Base-by-base conservation (phyloP, 2,888 invertebrate genomes). In the Rhogogaster chlorosoma region DNA sequence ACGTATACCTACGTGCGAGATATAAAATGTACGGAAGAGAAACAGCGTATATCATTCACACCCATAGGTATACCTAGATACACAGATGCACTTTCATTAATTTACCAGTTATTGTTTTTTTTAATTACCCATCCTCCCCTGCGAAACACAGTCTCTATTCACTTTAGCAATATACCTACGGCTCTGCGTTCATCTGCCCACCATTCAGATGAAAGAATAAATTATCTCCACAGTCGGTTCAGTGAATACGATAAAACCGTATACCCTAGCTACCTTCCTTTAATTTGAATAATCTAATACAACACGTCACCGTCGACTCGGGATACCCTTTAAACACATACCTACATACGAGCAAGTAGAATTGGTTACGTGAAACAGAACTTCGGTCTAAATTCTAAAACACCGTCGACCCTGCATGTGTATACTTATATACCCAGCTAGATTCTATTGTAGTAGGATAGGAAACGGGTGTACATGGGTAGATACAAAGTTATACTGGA, bases 231-330 rank as follows among this genome's bases (percentile, higher is more conserved):
- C 6, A n/a, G 9, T 18, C n/a, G 15, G 45, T n/a, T 22, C n/a
- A 42, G 0, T 38, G 80, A 38, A 80, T n/a, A 6, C 12, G 36
- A 38, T 61, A 57, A 22, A 36, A 22, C 36, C 22, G 36, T 61
- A 36, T n/a, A n/a, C n/a, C 18, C 49, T 49, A 49, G 18, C 18
- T 18, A 18, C 45, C 45, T 57, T n/a, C 22, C 57, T 80, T 80
- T 36, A 29, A 80, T 80, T 80, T 61, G 38, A 80, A 80, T 80
- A 80, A 80, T 80, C 61, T 61, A 61, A 61, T 80, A 80, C 45
- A 61, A 36, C 61, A 61, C 61, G n/a, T 45, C 29, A 49, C 4
- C 45, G 45, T 77, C 36, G 61, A 36, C 53, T 6, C 53, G 53
- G 77, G 53, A 29, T n/a, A 53, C 77, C 15, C 61, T 80, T 18